phyloP scores from a whole-genome alignment of 2,797 vertebrate genomes.

The Poeciliopsis turneri region DNA sequence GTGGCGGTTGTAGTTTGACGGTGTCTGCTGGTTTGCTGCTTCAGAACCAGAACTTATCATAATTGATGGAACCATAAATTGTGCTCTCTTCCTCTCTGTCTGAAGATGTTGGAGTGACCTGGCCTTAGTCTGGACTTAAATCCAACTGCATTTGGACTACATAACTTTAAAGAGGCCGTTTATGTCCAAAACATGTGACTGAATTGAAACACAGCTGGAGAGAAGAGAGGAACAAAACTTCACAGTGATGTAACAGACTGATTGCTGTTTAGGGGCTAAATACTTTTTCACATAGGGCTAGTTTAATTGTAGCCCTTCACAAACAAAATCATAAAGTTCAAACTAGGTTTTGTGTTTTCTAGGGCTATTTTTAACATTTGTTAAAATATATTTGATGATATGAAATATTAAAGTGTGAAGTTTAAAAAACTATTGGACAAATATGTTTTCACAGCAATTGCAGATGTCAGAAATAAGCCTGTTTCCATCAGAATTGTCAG shows the following conservation, averaged over 20 bases:
- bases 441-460: neutral
- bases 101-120: neutral
- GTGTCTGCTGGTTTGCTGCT: neutral
- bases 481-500: slow-evolving; percentile 5
- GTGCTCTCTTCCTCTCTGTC: neutral
- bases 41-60: neutral
- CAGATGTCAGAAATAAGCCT: neutral
- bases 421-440: neutral
- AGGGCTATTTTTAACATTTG: neutral
- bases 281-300: slow-evolving; percentile 3
- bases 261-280: too few relatives aligned
- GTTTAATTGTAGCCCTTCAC: neutral
- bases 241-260: neutral
- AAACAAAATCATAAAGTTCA: neutral
- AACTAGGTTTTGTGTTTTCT: neutral
- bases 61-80: neutral
- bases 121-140: neutral
- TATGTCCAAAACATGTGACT: neutral
- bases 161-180: neutral
- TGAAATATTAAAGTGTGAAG: neutral
- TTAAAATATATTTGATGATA: neutral
- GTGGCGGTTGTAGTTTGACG: neutral
- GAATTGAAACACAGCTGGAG: neutral
- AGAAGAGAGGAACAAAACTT: neutral
- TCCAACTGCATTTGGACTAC: neutral